Conservation (phyloP, 2,888 invertebrate species). For the Bruchidius siliquastri region DNA sequence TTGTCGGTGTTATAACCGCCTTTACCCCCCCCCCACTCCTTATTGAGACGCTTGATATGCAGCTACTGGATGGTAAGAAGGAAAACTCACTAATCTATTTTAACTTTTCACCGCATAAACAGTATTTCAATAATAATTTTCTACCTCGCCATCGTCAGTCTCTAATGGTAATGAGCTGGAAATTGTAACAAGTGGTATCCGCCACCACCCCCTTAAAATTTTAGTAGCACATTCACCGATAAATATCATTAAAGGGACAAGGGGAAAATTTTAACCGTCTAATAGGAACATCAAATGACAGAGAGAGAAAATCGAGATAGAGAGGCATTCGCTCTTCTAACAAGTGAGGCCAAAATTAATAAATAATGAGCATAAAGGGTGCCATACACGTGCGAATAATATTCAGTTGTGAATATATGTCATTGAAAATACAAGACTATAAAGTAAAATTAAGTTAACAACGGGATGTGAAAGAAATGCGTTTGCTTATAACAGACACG, state of each 20-base stretch:
- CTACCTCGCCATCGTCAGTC: background rate
- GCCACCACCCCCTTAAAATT: background rate
- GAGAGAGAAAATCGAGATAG: constrained; percentile 1
- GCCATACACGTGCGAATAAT: background rate
- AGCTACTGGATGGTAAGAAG: too few species aligned
- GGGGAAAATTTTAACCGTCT: constrained; percentile 29
- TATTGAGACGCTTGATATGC: too few species aligned
- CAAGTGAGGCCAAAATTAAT: constrained; percentile 29
- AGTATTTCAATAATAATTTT: background rate
- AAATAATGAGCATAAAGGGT: background rate
- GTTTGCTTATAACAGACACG: too few species aligned
- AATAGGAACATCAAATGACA: constrained; percentile 10
- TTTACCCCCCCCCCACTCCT: too few species aligned
- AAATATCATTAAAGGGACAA: constrained; percentile 25
- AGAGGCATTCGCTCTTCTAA: constrained; percentile 26
- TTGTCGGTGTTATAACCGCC: too few species aligned
- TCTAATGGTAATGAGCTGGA: background rate
- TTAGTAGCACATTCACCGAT: background rate
- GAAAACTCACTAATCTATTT: too few species aligned
- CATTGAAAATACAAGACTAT: too few species aligned
- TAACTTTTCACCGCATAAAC: background rate
- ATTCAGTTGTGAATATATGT: too few species aligned
- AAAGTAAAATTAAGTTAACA: too few species aligned
- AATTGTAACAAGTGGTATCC: background rate
- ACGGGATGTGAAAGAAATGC: too few species aligned